A percentile compares a stretch with the other conserved stretches of the same genome.
These are phyloP conservation scores for Netelia melanura DNA, from an alignment of 2,888 invertebrate species.

Conservation along the genomic window DNA sequence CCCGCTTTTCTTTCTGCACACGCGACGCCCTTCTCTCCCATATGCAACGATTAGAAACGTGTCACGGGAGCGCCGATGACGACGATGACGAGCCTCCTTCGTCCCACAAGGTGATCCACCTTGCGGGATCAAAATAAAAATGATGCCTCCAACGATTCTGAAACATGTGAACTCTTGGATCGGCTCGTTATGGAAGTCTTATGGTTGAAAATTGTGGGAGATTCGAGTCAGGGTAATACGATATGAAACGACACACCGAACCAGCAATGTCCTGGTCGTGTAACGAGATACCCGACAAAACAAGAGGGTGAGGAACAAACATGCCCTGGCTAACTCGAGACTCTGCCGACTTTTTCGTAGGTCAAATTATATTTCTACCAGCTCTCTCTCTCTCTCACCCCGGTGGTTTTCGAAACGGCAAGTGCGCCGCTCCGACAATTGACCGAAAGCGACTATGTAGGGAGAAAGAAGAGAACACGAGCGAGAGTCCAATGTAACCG, in stretches of 20 bases:
- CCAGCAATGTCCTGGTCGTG: slow-evolving; percentile 36
- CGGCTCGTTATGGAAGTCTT: background rate
- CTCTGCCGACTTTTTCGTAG: slow-evolving; percentile 12
- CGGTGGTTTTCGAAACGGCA: slow-evolving; percentile 11
- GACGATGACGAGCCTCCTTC: slow-evolving; percentile 13
- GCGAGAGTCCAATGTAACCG: slow-evolving; percentile 50
- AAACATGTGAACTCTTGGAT: background rate
- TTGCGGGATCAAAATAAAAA: background rate
- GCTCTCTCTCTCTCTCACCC: background rate
- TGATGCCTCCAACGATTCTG: background rate
- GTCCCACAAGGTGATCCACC: slow-evolving; percentile 48
- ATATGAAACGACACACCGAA: slow-evolving; percentile 48
- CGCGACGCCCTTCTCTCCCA: slow-evolving; percentile 25
- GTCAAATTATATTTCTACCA: slow-evolving; percentile 31
- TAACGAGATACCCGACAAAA: slow-evolving; percentile 52
- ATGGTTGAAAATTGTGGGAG: slow-evolving; percentile 5
- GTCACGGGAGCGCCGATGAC: slow-evolving; percentile 45
- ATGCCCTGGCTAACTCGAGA: slow-evolving; percentile 13
- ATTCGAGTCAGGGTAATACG: slow-evolving; percentile 41
- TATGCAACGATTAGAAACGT: slow-evolving; percentile 35
- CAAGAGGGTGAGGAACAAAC: slow-evolving; percentile 20
- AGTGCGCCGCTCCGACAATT: slow-evolving; percentile 35
- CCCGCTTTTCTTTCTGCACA: slow-evolving; percentile 27
- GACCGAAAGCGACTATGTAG: background rate
- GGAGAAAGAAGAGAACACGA: slow-evolving; percentile 6